phyloP scores from a whole-genome alignment of 1,140 invertebrate species.

The Bombus waltoni region DNA sequence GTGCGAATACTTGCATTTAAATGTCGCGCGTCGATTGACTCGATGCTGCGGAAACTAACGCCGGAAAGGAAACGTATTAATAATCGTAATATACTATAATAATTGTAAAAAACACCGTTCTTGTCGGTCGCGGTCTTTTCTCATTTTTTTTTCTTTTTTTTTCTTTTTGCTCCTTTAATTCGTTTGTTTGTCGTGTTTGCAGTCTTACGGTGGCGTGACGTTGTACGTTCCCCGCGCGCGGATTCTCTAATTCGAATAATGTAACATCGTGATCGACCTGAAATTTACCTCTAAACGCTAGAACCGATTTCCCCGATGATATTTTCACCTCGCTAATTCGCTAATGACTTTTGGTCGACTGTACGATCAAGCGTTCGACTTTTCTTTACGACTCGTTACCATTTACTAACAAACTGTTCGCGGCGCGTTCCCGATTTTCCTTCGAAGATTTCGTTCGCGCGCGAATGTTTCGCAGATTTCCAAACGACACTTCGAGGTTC shows the following conservation, averaged over 20 bases:
- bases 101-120: slow-evolving; percentile 34
- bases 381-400: neutral
- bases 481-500: neutral
- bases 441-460: neutral
- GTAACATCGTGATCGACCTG: neutral
- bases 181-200: neutral
- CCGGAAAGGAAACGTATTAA: neutral
- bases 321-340: slow-evolving; percentile 1
- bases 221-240: slow-evolving; percentile 10
- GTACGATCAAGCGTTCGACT: slow-evolving; percentile 31
- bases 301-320: slow-evolving; percentile 8
- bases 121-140: neutral
- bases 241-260: neutral
- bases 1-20: slow-evolving; percentile 54
- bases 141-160: neutral
- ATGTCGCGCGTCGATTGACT: slow-evolving; percentile 28
- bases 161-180: neutral
- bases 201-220: slow-evolving; percentile 21
- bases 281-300: slow-evolving; percentile 14
- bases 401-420: neutral
- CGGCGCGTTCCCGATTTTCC: neutral
- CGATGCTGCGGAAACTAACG: slow-evolving; percentile 33
- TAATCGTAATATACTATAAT: slow-evolving; percentile 15
- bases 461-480: neutral
- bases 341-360: slow-evolving; percentile 25